Evolutionary conservation across 2,797 vertebrate species (phyloP), one percentile per base, ranked within the genome.

Genomic region (Enteromius mattozi): DNA sequence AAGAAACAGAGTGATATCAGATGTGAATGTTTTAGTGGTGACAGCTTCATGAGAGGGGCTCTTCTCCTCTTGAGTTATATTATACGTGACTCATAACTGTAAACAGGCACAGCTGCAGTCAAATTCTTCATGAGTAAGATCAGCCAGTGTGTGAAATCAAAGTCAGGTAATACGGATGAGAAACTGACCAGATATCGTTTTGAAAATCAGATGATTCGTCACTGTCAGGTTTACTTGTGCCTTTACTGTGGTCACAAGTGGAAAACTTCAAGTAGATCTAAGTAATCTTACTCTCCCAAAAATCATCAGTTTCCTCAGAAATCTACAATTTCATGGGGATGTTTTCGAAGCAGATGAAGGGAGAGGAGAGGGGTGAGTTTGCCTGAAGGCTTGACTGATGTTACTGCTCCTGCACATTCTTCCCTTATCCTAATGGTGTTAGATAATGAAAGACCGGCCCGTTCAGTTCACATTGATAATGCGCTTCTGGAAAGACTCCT

Each of bases 341-440:
- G 42, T 70, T 51, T 75, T 68, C 2, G 30, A 37, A 19, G 56
- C 5, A 85, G 14, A 37, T 54, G n/a, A 37, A 78, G 72, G 68
- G 54, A 30, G 13, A 40, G 27, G 45, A 61, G 54, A 24, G 21
- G 45, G 77, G 37, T 81, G 83, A 88, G 84, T 81, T 54, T 84
- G 84, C 76, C 30, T 47, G 24, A 71, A 82, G 81, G 86, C 88
- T 87, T 83, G 84, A 85, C 87, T 87, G 33, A 85, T 85, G 87
- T 92, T 91, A 74, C 90, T 63, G 82, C 89, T 93, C 68, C 86
- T 88, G 89, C 89, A 92, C 93, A 95, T 95, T 95, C 94, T 92
- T 93, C 80, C 75, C 89, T 94, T 94, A 94, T 95, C 94, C 92
- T 87, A 88, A 90, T 80, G 87, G 85, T 40, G 87, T 89, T 77